Evolutionary conservation across 2,113 vertebrate species (phyloP).

Genomic region (Loxodonta africana): DNA sequence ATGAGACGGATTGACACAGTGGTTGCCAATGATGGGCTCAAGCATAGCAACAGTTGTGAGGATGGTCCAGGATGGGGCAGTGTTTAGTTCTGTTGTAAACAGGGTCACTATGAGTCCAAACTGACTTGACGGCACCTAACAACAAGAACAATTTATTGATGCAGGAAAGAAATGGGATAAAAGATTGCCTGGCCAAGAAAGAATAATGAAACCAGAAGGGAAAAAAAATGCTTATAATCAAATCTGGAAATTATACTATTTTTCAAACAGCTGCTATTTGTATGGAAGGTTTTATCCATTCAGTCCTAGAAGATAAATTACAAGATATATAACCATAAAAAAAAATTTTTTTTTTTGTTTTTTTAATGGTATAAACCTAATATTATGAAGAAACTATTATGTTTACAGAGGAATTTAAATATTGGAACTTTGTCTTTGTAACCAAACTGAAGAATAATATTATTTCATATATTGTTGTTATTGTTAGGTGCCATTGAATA

Average conservation of each 20-base stretch:
- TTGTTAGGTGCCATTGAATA: no score
- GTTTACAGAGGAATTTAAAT: slow-evolving; percentile 44
- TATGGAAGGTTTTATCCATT: neutral
- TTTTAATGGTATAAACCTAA: neutral
- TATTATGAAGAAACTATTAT: neutral
- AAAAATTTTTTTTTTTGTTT: no score
- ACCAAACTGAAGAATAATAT: neutral
- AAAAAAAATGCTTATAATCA: neutral
- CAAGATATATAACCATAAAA: neutral
- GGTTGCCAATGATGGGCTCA: no score
- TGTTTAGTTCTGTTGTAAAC: no score
- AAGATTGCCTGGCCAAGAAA: neutral
- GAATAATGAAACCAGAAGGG: neutral
- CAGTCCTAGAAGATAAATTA: neutral
- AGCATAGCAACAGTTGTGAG: no score
- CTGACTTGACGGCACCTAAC: no score
- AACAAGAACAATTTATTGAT: neutral
- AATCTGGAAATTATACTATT: neutral
- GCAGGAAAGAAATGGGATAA: neutral
- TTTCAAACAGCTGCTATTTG: neutral
- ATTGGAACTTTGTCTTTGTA: slow-evolving; percentile 32
- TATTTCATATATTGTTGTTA: no score
- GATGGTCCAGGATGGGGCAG: no score
- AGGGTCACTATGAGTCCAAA: no score
- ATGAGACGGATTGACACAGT: no score